phyloP scores from a whole-genome alignment of 2,888 invertebrate species.

The Tetragnatha montana region DNA sequence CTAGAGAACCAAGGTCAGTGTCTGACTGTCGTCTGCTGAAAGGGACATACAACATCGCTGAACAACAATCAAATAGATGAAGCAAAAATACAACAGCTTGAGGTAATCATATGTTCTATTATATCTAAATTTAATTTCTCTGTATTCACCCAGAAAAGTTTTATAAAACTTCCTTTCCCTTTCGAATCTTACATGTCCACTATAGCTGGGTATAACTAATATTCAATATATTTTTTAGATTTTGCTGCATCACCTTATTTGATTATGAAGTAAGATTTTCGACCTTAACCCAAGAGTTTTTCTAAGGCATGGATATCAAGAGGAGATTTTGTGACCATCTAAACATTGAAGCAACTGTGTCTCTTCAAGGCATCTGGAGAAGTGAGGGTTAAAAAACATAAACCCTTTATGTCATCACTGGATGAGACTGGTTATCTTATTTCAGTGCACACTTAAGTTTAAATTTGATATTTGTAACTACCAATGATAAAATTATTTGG shows the following conservation, averaged over 20 bases:
- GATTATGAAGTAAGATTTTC: neutral
- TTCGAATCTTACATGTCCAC: no score
- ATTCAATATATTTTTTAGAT: no score
- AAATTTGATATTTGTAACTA: no score
- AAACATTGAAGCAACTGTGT: neutral
- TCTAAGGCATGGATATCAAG: neutral
- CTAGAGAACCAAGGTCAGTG: slow-evolving; percentile 71
- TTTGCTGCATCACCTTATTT: neutral
- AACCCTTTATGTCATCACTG: no score
- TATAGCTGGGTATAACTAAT: no score
- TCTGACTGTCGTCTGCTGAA: slow-evolving; percentile 72
- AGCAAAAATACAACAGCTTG: neutral
- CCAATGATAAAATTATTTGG: no score
- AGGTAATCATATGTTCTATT: neutral
- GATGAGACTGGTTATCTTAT: no score
- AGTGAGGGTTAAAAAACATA: neutral
- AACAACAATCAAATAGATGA: slow-evolving; percentile 69
- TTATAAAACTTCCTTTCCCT: no score
- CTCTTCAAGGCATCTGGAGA: neutral
- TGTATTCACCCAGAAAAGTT: no score
- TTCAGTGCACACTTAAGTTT: no score
- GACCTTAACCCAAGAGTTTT: neutral
- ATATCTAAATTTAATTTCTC: neutral
- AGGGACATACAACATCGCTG: slow-evolving; percentile 72
- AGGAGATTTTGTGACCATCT: neutral